Conservation (phyloP, 2,888 invertebrate species). For the Byasa hedistus region DNA sequence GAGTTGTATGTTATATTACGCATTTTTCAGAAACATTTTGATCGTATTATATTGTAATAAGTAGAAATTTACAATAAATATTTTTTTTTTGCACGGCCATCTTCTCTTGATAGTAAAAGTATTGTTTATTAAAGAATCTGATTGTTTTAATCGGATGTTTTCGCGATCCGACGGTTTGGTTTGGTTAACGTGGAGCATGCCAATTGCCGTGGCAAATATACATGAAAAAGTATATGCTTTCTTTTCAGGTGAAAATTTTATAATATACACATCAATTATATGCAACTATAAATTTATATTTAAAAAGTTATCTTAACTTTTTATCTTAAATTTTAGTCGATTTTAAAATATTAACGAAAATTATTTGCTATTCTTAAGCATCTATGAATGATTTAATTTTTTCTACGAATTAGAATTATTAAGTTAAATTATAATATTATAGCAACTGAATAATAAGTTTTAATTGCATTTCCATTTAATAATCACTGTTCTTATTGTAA, state of each 20-base stretch:
- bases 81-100: background rate
- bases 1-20: too few relatives aligned
- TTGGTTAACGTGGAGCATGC: constrained; percentile 46
- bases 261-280: constrained; percentile 33
- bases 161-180: constrained; percentile 44
- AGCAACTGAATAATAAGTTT: too few relatives aligned
- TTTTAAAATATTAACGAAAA: background rate
- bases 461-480: too few relatives aligned
- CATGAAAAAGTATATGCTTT: constrained; percentile 41
- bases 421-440: too few relatives aligned
- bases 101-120: constrained; percentile 14
- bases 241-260: constrained; percentile 16
- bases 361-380: background rate
- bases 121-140: constrained; percentile 27
- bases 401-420: too few relatives aligned
- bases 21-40: too few relatives aligned
- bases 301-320: background rate
- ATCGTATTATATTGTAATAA: too few relatives aligned
- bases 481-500: too few relatives aligned
- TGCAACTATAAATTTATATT: background rate
- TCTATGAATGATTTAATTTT: background rate
- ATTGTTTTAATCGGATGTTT: constrained; percentile 64
- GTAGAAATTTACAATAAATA: too few relatives aligned
- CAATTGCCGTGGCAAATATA: constrained; percentile 25
- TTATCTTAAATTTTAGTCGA: background rate